Percentiles rank a stretch among this genome's conserved stretches.
These are phyloP conservation scores for Drosophila fuyamai DNA, from an alignment of 1,140 invertebrate genomes.

Conservation along the genomic window DNA sequence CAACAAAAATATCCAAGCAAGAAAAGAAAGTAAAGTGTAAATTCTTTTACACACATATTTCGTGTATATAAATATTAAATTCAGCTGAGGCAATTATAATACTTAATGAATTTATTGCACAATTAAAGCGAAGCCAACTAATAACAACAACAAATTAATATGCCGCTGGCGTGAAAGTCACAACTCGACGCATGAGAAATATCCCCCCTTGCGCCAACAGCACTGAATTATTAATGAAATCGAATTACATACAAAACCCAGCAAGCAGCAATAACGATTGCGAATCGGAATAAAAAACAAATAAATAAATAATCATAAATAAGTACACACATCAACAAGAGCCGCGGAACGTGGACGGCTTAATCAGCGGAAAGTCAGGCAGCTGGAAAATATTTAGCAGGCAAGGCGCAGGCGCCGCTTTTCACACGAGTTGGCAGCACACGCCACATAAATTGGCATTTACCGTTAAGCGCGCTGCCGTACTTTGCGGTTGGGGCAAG, in stretches of 20 bases:
- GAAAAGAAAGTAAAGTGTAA: conserved; percentile 54
- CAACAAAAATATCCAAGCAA: conserved; percentile 1
- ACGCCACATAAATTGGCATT: conserved; percentile 59
- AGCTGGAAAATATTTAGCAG: conserved; percentile 30
- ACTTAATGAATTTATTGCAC: conserved; percentile 80
- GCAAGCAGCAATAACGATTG: conserved; percentile 33
- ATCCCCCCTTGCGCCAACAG: conserved; percentile 12
- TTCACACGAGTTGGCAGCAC: conserved; percentile 73
- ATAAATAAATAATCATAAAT: conserved; percentile 40
- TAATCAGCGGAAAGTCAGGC: conserved; percentile 54
- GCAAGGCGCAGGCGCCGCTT: conserved; percentile 73
- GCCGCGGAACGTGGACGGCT: conserved; percentile 41
- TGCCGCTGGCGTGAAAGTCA: conserved; percentile 72
- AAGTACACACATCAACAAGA: conserved; percentile 34
- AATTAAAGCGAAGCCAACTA: conserved; percentile 62
- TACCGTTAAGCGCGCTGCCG: conserved; percentile 51
- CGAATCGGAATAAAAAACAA: conserved; percentile 14
- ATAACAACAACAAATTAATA: conserved; percentile 61
- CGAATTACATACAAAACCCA: conserved; percentile 45
- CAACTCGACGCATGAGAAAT: conserved; percentile 52
- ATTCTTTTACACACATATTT: conserved; percentile 30
- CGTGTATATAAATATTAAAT: conserved; percentile 53
- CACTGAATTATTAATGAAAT: conserved; percentile 74
- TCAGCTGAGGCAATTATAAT: conserved; percentile 67
- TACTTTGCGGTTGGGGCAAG: conserved; percentile 21